phyloP scores from a whole-genome alignment of 2,888 invertebrate genomes.

The Dexiosoma caninum region DNA sequence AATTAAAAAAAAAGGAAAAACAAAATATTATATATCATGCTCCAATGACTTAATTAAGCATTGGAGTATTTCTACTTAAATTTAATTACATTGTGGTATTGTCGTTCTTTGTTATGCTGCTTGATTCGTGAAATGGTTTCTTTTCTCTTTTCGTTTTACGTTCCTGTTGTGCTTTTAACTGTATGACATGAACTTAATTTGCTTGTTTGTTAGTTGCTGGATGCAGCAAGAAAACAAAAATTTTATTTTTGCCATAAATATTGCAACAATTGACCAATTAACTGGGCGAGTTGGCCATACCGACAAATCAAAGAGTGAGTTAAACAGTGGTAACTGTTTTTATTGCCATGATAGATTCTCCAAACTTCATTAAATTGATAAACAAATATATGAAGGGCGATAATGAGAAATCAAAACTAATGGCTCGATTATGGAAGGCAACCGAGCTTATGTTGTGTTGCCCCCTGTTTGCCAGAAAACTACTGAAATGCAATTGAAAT shows the following conservation, averaged over 20 bases:
- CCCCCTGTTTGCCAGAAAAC: too few relatives aligned
- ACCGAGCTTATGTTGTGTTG: too few relatives aligned
- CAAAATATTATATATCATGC: slow-evolving; percentile 27
- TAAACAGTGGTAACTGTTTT: too few relatives aligned
- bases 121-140: neutral
- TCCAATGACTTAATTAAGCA: slow-evolving; percentile 44
- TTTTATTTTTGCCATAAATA: slow-evolving; percentile 8
- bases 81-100: slow-evolving; percentile 41
- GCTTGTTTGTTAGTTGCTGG: slow-evolving; percentile 31
- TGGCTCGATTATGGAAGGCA: too few relatives aligned
- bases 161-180: slow-evolving; percentile 28
- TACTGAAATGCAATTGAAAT: too few relatives aligned
- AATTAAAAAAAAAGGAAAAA: too few relatives aligned
- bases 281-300: neutral
- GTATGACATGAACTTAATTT: slow-evolving; percentile 58
- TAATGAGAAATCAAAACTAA: too few relatives aligned
- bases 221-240: slow-evolving; percentile 19
- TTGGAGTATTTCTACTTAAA: slow-evolving; percentile 48
- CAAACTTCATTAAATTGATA: too few relatives aligned
- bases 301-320: too few relatives aligned
- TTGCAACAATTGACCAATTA: slow-evolving; percentile 50
- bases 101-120: neutral
- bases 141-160: neutral
- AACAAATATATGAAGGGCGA: too few relatives aligned
- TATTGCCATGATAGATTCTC: too few relatives aligned